Evolutionary conservation across 1,140 invertebrate genomes (phyloP).

Genomic region (Melipona quadrifasciata): DNA sequence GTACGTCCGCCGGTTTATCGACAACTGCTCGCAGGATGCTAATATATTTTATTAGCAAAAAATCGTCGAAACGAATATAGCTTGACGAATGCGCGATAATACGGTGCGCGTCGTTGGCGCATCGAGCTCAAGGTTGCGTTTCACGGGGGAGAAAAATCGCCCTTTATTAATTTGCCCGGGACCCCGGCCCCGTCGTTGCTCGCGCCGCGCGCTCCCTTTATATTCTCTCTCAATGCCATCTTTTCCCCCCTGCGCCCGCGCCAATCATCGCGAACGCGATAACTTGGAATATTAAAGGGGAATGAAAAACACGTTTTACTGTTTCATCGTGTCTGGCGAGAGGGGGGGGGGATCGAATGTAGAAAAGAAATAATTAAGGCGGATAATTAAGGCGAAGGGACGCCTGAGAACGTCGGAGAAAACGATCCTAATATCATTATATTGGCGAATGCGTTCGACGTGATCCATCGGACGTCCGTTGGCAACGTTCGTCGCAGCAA

Average conservation of each 20-base stretch:
- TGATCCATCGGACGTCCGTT: not conserved
- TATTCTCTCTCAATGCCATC: not conserved
- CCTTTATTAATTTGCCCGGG: not conserved
- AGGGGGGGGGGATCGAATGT: too few relatives aligned
- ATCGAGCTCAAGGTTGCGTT: not conserved
- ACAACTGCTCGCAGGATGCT: not conserved
- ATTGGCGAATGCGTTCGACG: not conserved
- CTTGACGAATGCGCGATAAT: not conserved
- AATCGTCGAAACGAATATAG: not conserved
- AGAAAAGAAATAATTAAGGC: too few relatives aligned
- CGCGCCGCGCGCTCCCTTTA: not conserved
- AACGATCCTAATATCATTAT: constrained; percentile 2
- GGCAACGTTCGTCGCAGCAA: not conserved
- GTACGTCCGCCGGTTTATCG: too few relatives aligned
- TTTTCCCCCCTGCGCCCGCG: too few relatives aligned
- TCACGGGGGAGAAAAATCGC: not conserved
- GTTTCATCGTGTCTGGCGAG: not conserved
- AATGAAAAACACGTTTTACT: not conserved
- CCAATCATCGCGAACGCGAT: not conserved
- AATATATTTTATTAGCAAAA: not conserved
- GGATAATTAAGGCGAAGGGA: not conserved
- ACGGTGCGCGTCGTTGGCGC: not conserved
- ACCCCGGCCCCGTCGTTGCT: not conserved
- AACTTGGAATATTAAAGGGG: not conserved
- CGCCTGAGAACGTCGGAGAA: too few relatives aligned